phyloP scores from a whole-genome alignment of 1,140 invertebrate genomes.

The Drosophila fuyamai region DNA sequence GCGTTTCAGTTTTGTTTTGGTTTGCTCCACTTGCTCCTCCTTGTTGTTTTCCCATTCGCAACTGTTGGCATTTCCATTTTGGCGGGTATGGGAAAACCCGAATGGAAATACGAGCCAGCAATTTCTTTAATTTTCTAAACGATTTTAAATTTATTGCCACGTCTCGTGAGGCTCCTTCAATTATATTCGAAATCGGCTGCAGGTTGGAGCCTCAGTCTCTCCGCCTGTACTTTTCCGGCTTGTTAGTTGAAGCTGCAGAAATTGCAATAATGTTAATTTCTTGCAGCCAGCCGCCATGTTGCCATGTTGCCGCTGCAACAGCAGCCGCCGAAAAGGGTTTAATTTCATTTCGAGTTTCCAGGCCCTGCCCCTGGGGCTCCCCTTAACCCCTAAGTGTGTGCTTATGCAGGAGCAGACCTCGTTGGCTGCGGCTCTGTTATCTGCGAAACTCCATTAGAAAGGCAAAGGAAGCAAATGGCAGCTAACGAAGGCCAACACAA shows the following conservation, averaged over 20 bases:
- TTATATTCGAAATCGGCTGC: slow-evolving; percentile 35
- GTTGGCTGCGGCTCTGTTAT: slow-evolving; percentile 65
- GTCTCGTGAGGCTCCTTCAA: slow-evolving; percentile 43
- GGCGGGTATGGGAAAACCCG: slow-evolving; percentile 33
- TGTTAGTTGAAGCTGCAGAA: slow-evolving; percentile 57
- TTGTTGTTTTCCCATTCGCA: slow-evolving; percentile 35
- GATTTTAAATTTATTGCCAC: slow-evolving; percentile 62
- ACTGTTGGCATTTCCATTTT: slow-evolving; percentile 59
- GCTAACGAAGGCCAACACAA: slow-evolving; percentile 70
- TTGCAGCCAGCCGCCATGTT: slow-evolving; percentile 43
- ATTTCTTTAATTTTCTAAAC: slow-evolving; percentile 70
- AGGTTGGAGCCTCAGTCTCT: slow-evolving; percentile 8
- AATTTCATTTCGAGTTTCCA: slow-evolving; percentile 69
- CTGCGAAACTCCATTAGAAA: slow-evolving; percentile 82
- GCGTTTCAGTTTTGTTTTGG: slow-evolving; percentile 21
- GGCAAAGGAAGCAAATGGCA: slow-evolving; percentile 81
- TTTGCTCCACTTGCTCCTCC: slow-evolving; percentile 54
- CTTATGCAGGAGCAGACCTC: slow-evolving; percentile 68
- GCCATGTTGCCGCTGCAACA: slow-evolving; percentile 20
- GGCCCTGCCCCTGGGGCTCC: not conserved
- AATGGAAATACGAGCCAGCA: slow-evolving; percentile 48
- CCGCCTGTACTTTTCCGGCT: slow-evolving; percentile 7
- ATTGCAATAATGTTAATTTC: slow-evolving; percentile 78
- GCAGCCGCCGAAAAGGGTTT: slow-evolving; percentile 76
- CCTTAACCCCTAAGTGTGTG: slow-evolving; percentile 79